Evolutionary conservation across 2,797 vertebrate species (phyloP).

Genomic region (Melanogrammus aeglefinus): DNA sequence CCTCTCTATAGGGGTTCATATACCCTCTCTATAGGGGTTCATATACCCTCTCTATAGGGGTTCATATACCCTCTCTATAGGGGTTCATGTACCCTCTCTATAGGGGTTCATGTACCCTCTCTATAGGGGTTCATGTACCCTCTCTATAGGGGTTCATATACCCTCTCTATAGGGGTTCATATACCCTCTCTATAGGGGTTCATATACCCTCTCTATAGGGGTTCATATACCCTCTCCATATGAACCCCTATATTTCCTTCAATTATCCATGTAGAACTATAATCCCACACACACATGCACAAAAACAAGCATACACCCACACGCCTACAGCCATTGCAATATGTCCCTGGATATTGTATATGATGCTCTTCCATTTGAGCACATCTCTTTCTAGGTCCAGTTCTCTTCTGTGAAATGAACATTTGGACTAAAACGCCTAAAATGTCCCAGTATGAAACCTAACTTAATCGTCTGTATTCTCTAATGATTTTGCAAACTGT

Average conservation of each 20-base stretch:
- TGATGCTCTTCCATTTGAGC: background rate
- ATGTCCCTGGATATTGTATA: background rate
- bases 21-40: too few species aligned
- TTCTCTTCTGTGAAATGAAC: background rate
- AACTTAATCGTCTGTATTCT: background rate
- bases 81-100: too few species aligned
- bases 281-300: conserved; percentile 25
- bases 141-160: too few species aligned
- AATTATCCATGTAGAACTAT: background rate
- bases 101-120: too few species aligned
- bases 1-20: too few species aligned
- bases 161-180: too few species aligned
- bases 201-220: background rate
- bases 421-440: too few species aligned
- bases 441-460: background rate
- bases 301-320: conserved; percentile 19
- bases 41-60: too few species aligned
- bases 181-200: too few species aligned
- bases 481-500: background rate
- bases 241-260: background rate
- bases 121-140: too few species aligned
- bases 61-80: too few species aligned
- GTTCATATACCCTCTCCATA: background rate
- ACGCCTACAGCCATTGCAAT: background rate
- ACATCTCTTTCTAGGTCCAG: background rate